phyloP scores from a whole-genome alignment of 2,113 vertebrate species.

The Salvelinus alpinus region DNA sequence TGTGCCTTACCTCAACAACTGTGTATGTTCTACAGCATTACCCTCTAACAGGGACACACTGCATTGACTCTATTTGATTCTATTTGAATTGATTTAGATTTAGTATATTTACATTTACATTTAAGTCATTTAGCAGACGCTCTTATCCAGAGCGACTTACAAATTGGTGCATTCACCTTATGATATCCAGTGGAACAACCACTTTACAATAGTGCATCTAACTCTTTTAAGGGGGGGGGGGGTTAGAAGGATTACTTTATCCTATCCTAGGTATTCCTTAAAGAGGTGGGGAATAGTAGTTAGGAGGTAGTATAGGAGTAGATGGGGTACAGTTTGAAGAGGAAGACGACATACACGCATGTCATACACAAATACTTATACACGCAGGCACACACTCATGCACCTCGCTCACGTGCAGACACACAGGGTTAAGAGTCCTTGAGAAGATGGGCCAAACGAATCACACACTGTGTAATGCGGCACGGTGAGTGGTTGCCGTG shows the following conservation, averaged over 20 bases:
- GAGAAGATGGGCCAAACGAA: constrained; percentile 8
- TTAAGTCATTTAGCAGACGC: too few relatives aligned
- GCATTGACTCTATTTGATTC: background rate
- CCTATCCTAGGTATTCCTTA: too few relatives aligned
- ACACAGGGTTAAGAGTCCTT: constrained; percentile 10
- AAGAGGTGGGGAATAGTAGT: too few relatives aligned
- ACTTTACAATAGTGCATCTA: too few relatives aligned
- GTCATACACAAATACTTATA: background rate
- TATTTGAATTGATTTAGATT: too few relatives aligned
- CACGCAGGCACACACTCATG: background rate
- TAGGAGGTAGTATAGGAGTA: too few relatives aligned
- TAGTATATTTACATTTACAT: too few relatives aligned
- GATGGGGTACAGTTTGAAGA: background rate
- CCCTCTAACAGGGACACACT: background rate
- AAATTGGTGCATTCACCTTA: too few relatives aligned
- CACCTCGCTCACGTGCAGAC: background rate
- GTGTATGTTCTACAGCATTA: background rate
- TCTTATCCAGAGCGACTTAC: too few relatives aligned
- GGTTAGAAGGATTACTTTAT: too few relatives aligned
- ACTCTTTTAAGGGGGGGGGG: too few relatives aligned
- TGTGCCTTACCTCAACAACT: background rate
- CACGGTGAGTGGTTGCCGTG: constrained; percentile 43
- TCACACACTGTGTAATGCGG: constrained; percentile 20
- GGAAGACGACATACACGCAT: background rate
- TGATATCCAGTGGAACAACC: too few relatives aligned